phyloP scores from a whole-genome alignment of 2,888 invertebrate genomes.

The Athalia circularis region DNA sequence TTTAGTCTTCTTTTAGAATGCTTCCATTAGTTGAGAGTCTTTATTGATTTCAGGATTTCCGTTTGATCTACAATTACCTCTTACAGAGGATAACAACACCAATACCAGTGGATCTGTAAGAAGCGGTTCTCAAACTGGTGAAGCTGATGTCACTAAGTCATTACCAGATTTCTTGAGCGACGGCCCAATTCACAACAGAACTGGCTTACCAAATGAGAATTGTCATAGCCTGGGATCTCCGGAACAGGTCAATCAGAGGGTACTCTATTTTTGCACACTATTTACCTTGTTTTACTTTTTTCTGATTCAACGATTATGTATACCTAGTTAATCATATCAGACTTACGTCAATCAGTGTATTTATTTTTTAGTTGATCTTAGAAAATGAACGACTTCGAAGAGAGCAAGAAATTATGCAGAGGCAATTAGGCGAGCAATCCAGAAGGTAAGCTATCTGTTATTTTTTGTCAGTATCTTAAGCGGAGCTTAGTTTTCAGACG shows the following conservation, averaged over 20 bases:
- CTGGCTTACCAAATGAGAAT: constrained; percentile 71
- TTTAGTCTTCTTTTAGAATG: no score
- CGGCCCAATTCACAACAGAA: constrained; percentile 78
- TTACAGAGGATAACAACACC: constrained; percentile 56
- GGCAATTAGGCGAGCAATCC: constrained; percentile 76
- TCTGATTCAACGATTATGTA: neutral
- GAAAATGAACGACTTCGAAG: constrained; percentile 76
- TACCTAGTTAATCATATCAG: neutral
- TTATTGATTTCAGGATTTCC: constrained; percentile 61
- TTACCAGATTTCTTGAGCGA: constrained; percentile 85
- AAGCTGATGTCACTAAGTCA: constrained; percentile 76
- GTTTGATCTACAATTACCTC: constrained; percentile 65
- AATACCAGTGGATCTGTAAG: constrained; percentile 51
- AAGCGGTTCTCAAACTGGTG: constrained; percentile 56
- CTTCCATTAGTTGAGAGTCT: neutral
- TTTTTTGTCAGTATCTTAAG: no score
- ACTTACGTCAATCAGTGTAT: neutral
- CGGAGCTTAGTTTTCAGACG: no score
- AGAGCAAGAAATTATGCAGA: constrained; percentile 77
- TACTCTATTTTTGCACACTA: constrained; percentile 61
- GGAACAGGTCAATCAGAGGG: constrained; percentile 66
- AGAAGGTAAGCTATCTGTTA: constrained; percentile 63
- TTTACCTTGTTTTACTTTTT: neutral
- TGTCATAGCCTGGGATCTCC: constrained; percentile 71
- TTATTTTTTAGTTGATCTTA: constrained; percentile 62